Evolutionary conservation across 2,113 vertebrate genomes (phyloP), one percentile per base, ranked within the genome.

Genomic region (Brachyhypopomus gauderio): DNA sequence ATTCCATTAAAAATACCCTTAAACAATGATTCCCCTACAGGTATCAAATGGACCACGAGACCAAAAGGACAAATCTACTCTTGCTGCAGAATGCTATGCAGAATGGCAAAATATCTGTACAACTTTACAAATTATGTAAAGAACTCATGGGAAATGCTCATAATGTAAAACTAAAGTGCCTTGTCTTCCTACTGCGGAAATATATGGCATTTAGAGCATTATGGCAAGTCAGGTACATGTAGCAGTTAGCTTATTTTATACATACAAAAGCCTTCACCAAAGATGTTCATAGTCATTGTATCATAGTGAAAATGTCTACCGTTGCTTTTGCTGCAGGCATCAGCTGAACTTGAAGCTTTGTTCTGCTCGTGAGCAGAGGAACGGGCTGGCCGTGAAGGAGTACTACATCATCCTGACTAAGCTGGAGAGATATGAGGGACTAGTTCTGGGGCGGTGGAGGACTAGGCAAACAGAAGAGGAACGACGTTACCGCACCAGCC

Each of bases 171-270:
- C 25, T 72, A n/a, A n/a, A 27, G 23, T 5, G 30, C 45, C 81
- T 82, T 36, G 36, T 38, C 58, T 77, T 75, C 22, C 41, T 77
- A 4, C 19, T 82, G 22, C 41, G 58, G n/a, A 82, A 72, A 14
- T 82, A 63, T 17, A 52, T 64, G 17, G 78, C 78, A 19, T 30
- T 62, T 27, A 27, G 19, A 58, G 64, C 75, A 30, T 38, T 82
- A 20, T 19, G 30, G 63, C 73, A 77, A 82, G 63, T 75, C 62
- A 69, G 72, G 80, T 82, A 48, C 16, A 7, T 14, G 7, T 22
- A 41, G 75, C 19, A 62, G 7, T 59, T 8, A 16, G 19, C 20
- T 34, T 45, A n/a, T n/a, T n/a, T 4, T n/a, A 12, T 16, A 20
- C 58, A 59, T 4, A n/a, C 58, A 58, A 30, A 55, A 1, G 52